Conservation (phyloP, 2,113 vertebrate genomes). For the Microcebus griseorufus region DNA sequence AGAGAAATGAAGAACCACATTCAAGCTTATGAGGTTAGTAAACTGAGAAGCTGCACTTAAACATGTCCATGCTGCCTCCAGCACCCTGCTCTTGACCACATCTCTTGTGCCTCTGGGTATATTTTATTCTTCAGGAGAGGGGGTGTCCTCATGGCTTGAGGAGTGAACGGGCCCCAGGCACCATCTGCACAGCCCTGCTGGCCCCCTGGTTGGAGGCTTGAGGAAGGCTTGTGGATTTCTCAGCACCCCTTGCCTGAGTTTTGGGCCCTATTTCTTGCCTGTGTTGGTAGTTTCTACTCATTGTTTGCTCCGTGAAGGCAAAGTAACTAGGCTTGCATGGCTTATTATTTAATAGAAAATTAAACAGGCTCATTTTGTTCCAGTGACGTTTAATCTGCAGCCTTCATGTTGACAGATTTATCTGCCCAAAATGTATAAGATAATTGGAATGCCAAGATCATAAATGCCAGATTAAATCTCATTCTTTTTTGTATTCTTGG, state of each 20-base stretch:
- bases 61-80: background rate
- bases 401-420: constrained; percentile 67
- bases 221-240: fast-evolving
- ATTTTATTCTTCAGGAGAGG: background rate
- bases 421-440: constrained; percentile 64
- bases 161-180: background rate
- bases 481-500: constrained; percentile 70
- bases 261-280: background rate
- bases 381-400: constrained; percentile 70
- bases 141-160: background rate
- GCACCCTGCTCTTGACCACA: too few species aligned
- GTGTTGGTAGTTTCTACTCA: background rate
- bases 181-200: background rate
- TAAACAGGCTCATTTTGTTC: constrained; percentile 69
- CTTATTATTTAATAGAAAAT: constrained; percentile 67
- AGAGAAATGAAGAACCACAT: background rate
- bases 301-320: background rate
- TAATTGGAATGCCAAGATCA: constrained; percentile 75
- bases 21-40: too few species aligned
- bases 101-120: fast-evolving
- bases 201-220: background rate
- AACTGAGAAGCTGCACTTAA: background rate
- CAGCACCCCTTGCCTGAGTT: background rate
- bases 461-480: constrained; percentile 74
- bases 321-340: constrained; percentile 34